These are phyloP conservation scores for Triplophysa bombifrons DNA, from an alignment of 2,797 vertebrate genomes.

Conservation along the genomic window DNA sequence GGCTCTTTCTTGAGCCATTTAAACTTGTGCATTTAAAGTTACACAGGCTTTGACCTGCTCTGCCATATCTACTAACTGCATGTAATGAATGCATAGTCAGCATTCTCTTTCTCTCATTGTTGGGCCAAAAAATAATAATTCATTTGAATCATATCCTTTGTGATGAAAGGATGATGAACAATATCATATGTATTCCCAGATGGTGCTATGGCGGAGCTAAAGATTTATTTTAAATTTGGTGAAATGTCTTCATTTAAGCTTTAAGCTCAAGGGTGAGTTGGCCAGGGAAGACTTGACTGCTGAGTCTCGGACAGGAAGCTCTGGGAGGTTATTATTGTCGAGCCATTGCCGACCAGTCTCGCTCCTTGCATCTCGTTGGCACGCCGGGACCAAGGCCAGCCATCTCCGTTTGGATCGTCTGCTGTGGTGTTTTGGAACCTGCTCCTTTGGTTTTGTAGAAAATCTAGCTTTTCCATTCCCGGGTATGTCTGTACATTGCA, in stretches of 20 bases:
- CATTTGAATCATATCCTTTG: not conserved
- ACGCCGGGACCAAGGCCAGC: conserved; percentile 35
- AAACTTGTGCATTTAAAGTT: not conserved
- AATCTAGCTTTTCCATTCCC: conserved; percentile 54
- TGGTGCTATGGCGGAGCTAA: not conserved
- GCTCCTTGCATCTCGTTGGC: conserved; percentile 37
- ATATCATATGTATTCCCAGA: not conserved
- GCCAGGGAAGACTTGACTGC: conserved; percentile 58
- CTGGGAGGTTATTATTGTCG: conserved; percentile 64
- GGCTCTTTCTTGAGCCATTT: not conserved
- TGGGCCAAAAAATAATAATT: not conserved
- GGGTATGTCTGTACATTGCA: conserved; percentile 59
- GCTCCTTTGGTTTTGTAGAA: conserved; percentile 60
- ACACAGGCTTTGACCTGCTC: not conserved
- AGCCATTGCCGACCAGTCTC: conserved; percentile 53
- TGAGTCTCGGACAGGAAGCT: conserved; percentile 66
- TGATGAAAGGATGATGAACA: not conserved
- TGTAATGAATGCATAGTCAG: not conserved
- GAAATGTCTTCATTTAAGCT: conserved; percentile 58
- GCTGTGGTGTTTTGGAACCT: conserved; percentile 42
- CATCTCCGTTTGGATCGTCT: conserved; percentile 27
- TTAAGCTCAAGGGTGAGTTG: conserved; percentile 60
- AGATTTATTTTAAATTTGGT: conserved; percentile 32
- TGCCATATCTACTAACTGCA: not conserved
- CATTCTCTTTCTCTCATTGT: not conserved